Evolutionary conservation across 2,113 vertebrate species (phyloP).

Genomic region (Mixornis gularis): DNA sequence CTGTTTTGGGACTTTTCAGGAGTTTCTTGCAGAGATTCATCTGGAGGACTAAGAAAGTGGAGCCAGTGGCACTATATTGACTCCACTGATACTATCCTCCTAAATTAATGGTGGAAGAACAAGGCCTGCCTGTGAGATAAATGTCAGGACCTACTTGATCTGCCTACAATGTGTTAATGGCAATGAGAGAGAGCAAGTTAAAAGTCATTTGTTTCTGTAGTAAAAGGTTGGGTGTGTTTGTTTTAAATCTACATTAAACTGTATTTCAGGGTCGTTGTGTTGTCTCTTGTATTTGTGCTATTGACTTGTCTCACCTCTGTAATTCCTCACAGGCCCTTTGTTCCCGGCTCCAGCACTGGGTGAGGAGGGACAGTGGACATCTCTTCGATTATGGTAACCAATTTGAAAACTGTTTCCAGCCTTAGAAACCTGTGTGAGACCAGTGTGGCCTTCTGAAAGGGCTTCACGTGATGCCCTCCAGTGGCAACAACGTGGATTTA

Average conservation of each 20-base stretch:
- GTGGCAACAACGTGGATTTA: not conserved
- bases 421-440: not conserved
- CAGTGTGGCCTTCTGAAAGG: not conserved
- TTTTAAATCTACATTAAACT: not conserved
- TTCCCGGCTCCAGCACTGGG: not conserved
- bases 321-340: not conserved
- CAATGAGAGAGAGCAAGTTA: not conserved
- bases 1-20: not conserved
- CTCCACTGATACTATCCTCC: constrained; percentile 80
- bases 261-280: fast-evolving
- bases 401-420: not conserved
- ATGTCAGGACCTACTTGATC: constrained; percentile 72
- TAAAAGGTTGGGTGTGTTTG: not conserved
- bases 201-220: not conserved
- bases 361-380: not conserved
- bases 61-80: constrained; percentile 61
- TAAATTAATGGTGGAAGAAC: constrained; percentile 77
- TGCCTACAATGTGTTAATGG: constrained; percentile 63
- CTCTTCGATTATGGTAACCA: not conserved
- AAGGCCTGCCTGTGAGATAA: constrained; percentile 70
- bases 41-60: constrained; percentile 82
- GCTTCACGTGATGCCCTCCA: constrained; percentile 10
- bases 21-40: not conserved
- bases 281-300: not conserved
- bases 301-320: not conserved